phyloP scores from a whole-genome alignment of 2,113 vertebrate genomes.

The Trichomycterus rosablanca region DNA sequence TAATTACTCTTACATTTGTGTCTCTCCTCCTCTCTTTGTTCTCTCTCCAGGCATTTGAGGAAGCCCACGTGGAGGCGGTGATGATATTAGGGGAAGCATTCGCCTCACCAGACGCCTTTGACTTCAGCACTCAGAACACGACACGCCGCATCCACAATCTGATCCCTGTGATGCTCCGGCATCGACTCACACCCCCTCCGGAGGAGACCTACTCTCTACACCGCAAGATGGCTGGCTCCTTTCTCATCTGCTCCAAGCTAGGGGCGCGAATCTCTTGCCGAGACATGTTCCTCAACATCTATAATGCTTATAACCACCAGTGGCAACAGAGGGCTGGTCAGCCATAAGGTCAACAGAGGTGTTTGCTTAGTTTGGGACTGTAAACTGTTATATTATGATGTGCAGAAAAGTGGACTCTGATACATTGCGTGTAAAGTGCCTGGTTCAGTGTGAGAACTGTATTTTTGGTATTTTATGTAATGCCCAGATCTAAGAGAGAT shows the following conservation, averaged over 20 bases:
- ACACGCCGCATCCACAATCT: conserved; percentile 90
- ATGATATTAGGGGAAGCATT: conserved; percentile 97
- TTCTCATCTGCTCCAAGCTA: conserved; percentile 93
- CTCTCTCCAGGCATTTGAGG: conserved; percentile 79
- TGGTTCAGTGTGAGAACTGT: no score
- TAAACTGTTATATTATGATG: no score
- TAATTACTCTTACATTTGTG: no score
- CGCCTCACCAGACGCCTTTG: conserved; percentile 73
- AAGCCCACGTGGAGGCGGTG: conserved; percentile 89
- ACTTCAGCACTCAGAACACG: conserved; percentile 86
- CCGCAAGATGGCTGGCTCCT: conserved; percentile 96
- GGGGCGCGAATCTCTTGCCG: conserved; percentile 70
- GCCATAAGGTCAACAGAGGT: conserved; percentile 11
- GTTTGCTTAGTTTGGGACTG: not conserved
- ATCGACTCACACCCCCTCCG: conserved; percentile 85
- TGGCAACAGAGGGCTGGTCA: conserved; percentile 42
- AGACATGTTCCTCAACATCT: conserved; percentile 76
- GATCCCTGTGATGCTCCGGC: conserved; percentile 91
- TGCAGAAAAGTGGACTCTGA: no score
- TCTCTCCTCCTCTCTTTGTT: conserved; percentile 42
- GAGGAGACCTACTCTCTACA: conserved; percentile 97
- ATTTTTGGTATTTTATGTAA: no score
- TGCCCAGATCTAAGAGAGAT: no score
- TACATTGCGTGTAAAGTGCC: no score
- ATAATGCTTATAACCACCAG: conserved; percentile 59